These are phyloP conservation scores for Calypte anna DNA, from an alignment of 2,113 vertebrate genomes.

Conservation along the genomic window DNA sequence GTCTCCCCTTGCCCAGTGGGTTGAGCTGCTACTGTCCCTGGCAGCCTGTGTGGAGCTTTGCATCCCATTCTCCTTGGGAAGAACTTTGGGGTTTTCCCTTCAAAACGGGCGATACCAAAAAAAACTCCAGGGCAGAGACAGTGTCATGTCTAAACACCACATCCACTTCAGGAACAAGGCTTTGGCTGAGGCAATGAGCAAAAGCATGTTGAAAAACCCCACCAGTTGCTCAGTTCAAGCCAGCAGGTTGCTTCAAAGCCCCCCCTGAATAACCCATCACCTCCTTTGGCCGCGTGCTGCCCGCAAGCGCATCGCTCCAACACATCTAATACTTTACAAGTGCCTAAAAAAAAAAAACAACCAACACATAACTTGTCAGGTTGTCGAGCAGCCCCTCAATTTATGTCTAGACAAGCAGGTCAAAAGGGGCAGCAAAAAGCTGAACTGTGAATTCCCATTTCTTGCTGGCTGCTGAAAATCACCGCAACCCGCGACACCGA, in stretches of 20 bases:
- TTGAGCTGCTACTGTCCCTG: neutral
- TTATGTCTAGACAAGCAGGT: neutral
- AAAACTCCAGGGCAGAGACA: neutral
- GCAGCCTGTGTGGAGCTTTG: neutral
- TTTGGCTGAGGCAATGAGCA: neutral
- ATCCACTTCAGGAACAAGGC: neutral
- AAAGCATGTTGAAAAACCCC: neutral
- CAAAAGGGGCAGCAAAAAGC: neutral
- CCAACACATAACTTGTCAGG: neutral
- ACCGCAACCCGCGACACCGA: rapidly evolving
- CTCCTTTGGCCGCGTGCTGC: neutral
- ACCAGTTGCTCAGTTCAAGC: neutral
- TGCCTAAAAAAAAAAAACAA: neutral
- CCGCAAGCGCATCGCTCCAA: too few species aligned
- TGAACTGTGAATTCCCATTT: neutral
- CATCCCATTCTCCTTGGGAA: neutral
- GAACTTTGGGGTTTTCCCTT: neutral
- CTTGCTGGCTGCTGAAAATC: neutral
- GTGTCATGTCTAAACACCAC: rapidly evolving
- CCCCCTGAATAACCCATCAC: rapidly evolving
- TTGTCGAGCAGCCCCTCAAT: neutral
- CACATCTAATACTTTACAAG: neutral
- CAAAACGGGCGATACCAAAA: rapidly evolving
- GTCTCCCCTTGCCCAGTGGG: neutral
- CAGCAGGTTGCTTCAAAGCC: neutral